A percentile compares a stretch with the other conserved stretches of the same genome.
Evolutionary conservation across 2,113 vertebrate species (phyloP).

Genomic region (Heteronetta atricapilla): DNA sequence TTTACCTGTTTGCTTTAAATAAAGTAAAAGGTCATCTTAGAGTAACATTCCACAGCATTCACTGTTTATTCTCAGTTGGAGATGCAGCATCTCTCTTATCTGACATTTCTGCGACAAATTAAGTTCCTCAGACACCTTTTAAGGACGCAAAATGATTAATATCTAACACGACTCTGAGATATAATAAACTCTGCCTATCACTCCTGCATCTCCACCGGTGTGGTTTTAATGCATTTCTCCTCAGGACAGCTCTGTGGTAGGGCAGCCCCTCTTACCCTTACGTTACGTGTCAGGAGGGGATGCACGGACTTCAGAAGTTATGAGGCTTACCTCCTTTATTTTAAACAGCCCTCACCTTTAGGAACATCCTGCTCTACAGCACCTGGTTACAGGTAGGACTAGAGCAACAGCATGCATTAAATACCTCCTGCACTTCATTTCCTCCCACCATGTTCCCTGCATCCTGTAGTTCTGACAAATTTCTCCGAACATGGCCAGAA

Average conservation of each 20-base stretch:
- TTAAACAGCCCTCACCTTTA: neutral
- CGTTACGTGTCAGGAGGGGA: neutral
- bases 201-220: neutral
- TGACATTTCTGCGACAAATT: conserved; percentile 59
- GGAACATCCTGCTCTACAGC: neutral
- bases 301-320: neutral
- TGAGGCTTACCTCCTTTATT: neutral
- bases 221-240: neutral
- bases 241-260: neutral
- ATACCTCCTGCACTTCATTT: neutral
- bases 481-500: neutral
- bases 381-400: neutral
- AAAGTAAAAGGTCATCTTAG: conserved; percentile 54
- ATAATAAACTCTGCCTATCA: neutral
- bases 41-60: neutral
- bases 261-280: neutral
- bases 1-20: conserved; percentile 48
- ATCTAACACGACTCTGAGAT: neutral
- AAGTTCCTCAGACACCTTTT: conserved; percentile 21
- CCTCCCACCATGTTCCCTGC: neutral
- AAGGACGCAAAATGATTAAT: conserved; percentile 31
- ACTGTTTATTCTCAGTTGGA: conserved; percentile 7
- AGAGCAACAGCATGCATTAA: neutral
- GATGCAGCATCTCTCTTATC: neutral
- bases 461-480: neutral